Percentiles rank a stretch among this genome's conserved stretches.
These are phyloP conservation scores for Acomys russatus DNA, from an alignment of 2,797 vertebrate species.

Conservation along the genomic window DNA sequence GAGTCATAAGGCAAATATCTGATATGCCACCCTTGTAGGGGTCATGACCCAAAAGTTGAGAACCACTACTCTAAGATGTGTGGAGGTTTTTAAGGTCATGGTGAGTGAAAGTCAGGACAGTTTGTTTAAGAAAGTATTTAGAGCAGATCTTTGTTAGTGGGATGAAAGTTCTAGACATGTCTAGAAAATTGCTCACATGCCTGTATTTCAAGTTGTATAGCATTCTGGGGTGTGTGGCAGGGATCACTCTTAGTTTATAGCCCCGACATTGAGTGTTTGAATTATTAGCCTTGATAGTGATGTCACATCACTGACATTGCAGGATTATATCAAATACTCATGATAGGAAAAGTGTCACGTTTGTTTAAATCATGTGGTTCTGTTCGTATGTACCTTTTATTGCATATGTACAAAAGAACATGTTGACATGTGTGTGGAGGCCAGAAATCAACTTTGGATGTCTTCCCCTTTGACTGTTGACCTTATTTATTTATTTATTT, in stretches of 20 bases:
- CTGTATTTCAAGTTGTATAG: accelerated
- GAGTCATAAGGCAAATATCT: neutral
- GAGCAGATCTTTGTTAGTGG: neutral
- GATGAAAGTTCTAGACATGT: neutral
- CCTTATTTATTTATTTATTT: neutral
- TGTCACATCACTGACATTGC: neutral
- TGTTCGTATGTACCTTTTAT: neutral
- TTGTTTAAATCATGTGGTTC: neutral
- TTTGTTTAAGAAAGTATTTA: neutral
- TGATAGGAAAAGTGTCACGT: neutral
- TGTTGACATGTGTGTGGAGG: neutral
- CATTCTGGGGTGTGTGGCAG: neutral
- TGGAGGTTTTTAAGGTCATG: neutral
- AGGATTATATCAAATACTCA: neutral
- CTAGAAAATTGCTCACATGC: neutral
- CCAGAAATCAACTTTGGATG: neutral
- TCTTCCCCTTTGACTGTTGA: neutral
- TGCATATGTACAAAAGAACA: neutral
- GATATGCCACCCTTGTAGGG: neutral
- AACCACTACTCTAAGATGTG: neutral
- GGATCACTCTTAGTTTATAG: neutral
- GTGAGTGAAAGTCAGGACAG: neutral
- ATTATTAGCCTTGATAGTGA: neutral
- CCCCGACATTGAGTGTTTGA: neutral
- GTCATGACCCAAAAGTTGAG: neutral